A percentile compares a stretch with the other conserved stretches of the same genome.
These are phyloP conservation scores for Notothenia rossii DNA, from an alignment of 2,113 vertebrate species.

Conservation along the genomic window DNA sequence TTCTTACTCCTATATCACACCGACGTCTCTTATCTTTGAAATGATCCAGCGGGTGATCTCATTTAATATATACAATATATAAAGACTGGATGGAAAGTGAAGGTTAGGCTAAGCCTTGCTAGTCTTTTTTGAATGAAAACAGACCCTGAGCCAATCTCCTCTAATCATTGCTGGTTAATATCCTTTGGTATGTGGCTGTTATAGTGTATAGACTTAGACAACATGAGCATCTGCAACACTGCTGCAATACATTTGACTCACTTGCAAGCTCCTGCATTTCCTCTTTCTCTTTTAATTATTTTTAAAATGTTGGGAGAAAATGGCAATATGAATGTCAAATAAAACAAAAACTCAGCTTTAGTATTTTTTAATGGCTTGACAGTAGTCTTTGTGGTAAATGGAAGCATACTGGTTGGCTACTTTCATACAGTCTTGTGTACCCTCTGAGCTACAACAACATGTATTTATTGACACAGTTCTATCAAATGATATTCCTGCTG, in stretches of 20 bases:
- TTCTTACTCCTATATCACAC: background rate
- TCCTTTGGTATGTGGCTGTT: conserved; percentile 23
- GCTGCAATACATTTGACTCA: background rate
- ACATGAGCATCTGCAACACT: background rate
- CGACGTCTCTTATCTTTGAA: conserved; percentile 12
- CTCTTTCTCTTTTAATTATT: background rate
- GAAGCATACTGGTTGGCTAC: background rate
- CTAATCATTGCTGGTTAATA: conserved; percentile 31
- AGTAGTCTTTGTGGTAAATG: background rate
- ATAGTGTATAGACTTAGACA: background rate
- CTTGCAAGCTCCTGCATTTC: background rate
- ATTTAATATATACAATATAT: conserved; percentile 27
- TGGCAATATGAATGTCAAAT: no score
- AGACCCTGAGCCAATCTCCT: conserved; percentile 21
- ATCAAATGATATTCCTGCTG: conserved; percentile 9
- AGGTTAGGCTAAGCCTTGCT: conserved; percentile 22
- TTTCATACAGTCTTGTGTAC: background rate
- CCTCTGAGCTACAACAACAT: background rate
- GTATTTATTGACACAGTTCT: background rate
- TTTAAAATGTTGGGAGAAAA: background rate
- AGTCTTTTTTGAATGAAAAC: conserved; percentile 26
- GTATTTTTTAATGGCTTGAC: no score
- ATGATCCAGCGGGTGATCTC: conserved; percentile 24
- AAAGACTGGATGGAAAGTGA: conserved; percentile 37
- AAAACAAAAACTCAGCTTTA: background rate